Percentiles rank a stretch among this genome's conserved stretches.
Conservation (phyloP, 2,888 invertebrate species). For the Epinotia nisella region DNA sequence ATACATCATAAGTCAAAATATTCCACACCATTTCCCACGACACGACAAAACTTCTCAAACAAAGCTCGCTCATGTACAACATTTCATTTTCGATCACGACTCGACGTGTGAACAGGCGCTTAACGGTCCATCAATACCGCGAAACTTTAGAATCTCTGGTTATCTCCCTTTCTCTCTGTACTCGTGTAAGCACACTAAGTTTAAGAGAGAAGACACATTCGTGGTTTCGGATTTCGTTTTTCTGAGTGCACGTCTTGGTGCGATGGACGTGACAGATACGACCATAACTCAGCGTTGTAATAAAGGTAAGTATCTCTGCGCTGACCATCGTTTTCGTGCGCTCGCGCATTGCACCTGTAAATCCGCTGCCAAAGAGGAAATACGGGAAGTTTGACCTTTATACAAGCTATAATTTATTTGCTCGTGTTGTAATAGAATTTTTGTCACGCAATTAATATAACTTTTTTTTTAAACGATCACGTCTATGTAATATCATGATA, state of each 20-base stretch:
- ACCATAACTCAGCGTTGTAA: conserved; percentile 56
- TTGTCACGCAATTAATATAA: too few relatives aligned
- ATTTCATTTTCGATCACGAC: conserved; percentile 40
- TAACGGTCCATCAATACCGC: conserved; percentile 53
- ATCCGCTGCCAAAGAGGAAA: conserved; percentile 17
- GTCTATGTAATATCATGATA: too few relatives aligned
- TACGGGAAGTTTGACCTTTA: conserved; percentile 3
- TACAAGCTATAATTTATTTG: background rate
- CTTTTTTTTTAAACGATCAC: too few relatives aligned
- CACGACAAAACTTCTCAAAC: conserved; percentile 32
- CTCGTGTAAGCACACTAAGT: background rate
- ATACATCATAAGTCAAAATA: conserved; percentile 20
- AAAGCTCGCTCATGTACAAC: conserved; percentile 33
- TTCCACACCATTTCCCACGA: conserved; percentile 32
- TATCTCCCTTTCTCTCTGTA: conserved; percentile 15
- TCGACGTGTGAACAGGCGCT: conserved; percentile 42
- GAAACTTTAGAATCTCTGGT: background rate
- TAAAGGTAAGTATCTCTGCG: conserved; percentile 57
- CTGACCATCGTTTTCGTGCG: conserved; percentile 57
- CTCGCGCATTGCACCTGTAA: conserved; percentile 39
- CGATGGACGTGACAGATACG: conserved; percentile 51
- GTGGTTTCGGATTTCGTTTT: conserved; percentile 20
- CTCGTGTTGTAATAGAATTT: too few relatives aligned
- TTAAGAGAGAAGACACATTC: conserved; percentile 8
- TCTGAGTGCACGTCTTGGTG: conserved; percentile 21